Percentiles rank a stretch among this genome's conserved stretches.
These are phyloP conservation scores for Corbicula japonica DNA, from an alignment of 2,888 invertebrate species.

Conservation along the genomic window DNA sequence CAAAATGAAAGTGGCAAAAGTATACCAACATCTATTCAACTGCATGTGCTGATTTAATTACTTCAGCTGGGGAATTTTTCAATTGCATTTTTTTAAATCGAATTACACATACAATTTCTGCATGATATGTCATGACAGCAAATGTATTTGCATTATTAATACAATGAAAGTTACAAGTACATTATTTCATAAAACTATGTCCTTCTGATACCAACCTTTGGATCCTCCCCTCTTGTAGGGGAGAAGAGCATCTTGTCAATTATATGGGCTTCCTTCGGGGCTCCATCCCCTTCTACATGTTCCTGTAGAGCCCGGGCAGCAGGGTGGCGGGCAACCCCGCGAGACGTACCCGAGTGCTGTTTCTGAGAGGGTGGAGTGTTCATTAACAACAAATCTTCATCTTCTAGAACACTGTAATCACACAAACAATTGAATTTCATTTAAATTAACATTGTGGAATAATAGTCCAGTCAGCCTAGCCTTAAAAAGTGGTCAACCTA, in stretches of 20 bases:
- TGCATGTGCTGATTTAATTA: too few species aligned
- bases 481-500: too few species aligned
- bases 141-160: too few species aligned
- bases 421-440: not conserved
- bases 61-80: too few species aligned
- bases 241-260: slow-evolving; percentile 60
- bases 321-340: slow-evolving; percentile 71
- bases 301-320: slow-evolving; percentile 77
- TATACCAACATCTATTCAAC: too few species aligned
- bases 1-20: too few species aligned
- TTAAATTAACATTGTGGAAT: not conserved
- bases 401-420: slow-evolving; percentile 37
- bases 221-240: slow-evolving; percentile 50
- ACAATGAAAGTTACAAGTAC: too few species aligned
- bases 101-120: too few species aligned
- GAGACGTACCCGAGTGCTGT: slow-evolving; percentile 41
- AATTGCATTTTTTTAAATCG: too few species aligned
- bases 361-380: slow-evolving; percentile 72
- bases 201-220: slow-evolving; percentile 53
- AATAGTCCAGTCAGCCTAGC: too few species aligned
- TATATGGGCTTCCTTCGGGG: slow-evolving; percentile 50
- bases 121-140: too few species aligned
- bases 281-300: slow-evolving; percentile 70
- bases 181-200: too few species aligned
- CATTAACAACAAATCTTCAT: slow-evolving; percentile 78